Base-by-base conservation (phyloP, 23 tunicate species). In the Botrylloides violaceus region DNA sequence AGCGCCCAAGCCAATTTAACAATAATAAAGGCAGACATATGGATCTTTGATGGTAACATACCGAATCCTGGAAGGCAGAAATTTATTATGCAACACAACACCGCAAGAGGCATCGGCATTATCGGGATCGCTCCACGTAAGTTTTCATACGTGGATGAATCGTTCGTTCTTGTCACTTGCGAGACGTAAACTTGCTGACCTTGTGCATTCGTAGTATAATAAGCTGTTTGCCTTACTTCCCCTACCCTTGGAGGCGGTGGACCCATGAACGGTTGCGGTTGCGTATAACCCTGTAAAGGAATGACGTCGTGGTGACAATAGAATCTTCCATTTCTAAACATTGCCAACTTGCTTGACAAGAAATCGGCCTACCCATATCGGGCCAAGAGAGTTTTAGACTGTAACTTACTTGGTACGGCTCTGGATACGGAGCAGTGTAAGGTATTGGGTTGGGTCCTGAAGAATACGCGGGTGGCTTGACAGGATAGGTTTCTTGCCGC, bases 71-170 rank as follows among this genome's bases (percentile, higher is more conserved):
- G 95, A 7, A 80, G 49, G 28, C 80, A 0, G 43, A 62, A 58
- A 34, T 87, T 87, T 33, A 81, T 63, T 18, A 87, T 72, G 70
- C 86, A 80, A 29, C 85, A 62, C 9, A 57, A 59, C 3, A 87
- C 64, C 0, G 95, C 95, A 18, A 62, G 59, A 32, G 82, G 73
- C 82, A 87, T 71, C 21, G 95, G 95, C 95, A 87, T 76, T 2
- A 87, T 75, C 36, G 95, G 95, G 24, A 87, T 81, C 0, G 94
- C 74, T 48, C 80, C 61, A 24, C 53, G 64, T 56, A 81, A 32
- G 47, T 56, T 27, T 15, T 28, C 71, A 43, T 62, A 50, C n/a
- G 73, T 68, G 32, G 57, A 37, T 22, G 29, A n/a, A 58, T 84
- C 75, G 74, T 68, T 37, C 30, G 15, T 60, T 68, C 37, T 43